Conservation (phyloP, 2,888 invertebrate genomes). For the Lumbricus terrestris region DNA sequence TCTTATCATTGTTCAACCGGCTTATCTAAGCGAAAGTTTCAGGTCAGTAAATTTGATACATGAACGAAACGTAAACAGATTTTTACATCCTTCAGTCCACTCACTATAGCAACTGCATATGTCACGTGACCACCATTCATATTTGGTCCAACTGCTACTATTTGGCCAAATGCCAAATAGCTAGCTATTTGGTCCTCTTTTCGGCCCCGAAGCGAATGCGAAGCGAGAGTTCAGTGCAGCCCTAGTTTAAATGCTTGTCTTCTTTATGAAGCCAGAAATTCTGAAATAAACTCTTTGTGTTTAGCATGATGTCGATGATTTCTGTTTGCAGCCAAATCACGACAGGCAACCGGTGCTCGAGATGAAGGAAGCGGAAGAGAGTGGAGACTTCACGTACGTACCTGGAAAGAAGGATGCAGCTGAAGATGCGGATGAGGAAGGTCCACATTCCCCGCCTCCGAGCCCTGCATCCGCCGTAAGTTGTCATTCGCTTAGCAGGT, state of each 20-base stretch:
- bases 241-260: neutral
- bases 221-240: too few relatives aligned
- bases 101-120: too few relatives aligned
- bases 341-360: conserved; percentile 74
- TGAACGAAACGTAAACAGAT: too few relatives aligned
- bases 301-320: neutral
- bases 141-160: too few relatives aligned
- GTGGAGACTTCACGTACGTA: conserved; percentile 62
- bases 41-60: too few relatives aligned
- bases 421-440: conserved; percentile 12
- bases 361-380: conserved; percentile 67
- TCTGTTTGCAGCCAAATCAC: conserved; percentile 55
- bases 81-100: too few relatives aligned
- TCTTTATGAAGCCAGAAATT: neutral
- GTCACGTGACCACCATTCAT: too few relatives aligned
- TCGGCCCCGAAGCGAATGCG: too few relatives aligned
- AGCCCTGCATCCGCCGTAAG: conserved; percentile 7
- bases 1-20: too few relatives aligned
- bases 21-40: too few relatives aligned
- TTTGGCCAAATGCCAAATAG: too few relatives aligned
- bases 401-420: conserved; percentile 22
- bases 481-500: neutral
- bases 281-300: neutral
- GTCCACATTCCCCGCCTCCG: conserved; percentile 11
- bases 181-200: too few relatives aligned